Percentiles rank a stretch among this genome's conserved stretches.
phyloP scores from a whole-genome alignment of 2,888 invertebrate species.

The Drosophila greeni region DNA sequence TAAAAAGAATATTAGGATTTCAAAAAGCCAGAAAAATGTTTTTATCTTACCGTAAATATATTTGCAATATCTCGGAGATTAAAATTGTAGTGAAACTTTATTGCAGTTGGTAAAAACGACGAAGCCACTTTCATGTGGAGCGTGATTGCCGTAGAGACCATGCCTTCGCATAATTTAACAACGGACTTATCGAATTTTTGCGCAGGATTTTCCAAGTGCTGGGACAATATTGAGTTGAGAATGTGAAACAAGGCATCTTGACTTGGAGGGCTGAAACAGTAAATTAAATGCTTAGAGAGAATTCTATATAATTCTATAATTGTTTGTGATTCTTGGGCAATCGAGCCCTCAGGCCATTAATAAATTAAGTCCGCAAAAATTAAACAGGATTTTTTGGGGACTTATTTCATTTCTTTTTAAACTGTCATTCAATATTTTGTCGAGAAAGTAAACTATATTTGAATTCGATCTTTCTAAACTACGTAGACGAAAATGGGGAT shows the following conservation, averaged over 20 bases:
- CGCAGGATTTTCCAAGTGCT: slow-evolving; percentile 84
- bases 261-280: slow-evolving; percentile 86
- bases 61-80: slow-evolving; percentile 95
- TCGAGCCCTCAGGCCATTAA: too few relatives aligned
- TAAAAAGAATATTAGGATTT: background rate
- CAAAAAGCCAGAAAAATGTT: background rate
- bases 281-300: background rate
- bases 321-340: too few relatives aligned
- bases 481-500: too few relatives aligned
- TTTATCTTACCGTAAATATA: slow-evolving; percentile 88
- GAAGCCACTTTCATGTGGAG: slow-evolving; percentile 87
- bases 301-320: background rate
- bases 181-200: slow-evolving; percentile 84
- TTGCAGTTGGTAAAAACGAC: slow-evolving; percentile 93
- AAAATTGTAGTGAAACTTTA: slow-evolving; percentile 97
- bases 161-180: slow-evolving; percentile 81
- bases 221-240: slow-evolving; percentile 88
- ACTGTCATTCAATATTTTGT: too few relatives aligned
- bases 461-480: too few relatives aligned
- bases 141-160: slow-evolving; percentile 86
- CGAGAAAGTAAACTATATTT: too few relatives aligned
- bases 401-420: too few relatives aligned
- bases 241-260: slow-evolving; percentile 90
- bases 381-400: too few relatives aligned
- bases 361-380: too few relatives aligned